Base-by-base conservation (phyloP, 2,888 invertebrate species). In the Rotaria macrura region DNA sequence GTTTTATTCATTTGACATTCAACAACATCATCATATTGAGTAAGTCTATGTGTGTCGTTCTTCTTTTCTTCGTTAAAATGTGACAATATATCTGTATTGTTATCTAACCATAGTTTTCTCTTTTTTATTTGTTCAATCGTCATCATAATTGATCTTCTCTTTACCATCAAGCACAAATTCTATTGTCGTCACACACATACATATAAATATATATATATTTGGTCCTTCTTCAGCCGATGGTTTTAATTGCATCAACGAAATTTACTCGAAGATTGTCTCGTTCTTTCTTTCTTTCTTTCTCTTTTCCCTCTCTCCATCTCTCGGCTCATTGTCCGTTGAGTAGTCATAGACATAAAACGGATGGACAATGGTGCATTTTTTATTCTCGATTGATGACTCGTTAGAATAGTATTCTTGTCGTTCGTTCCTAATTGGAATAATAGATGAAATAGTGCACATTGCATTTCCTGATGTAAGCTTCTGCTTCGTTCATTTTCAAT, bases 181-280 rank as follows among this genome's bases (percentile, higher is more conserved):
- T 65, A 65, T 65, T 65, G 65, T 65, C 65, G 65, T 65, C 65
- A 65, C 65, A 65, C 65, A 65, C 65, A 55, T 6, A 55, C 17
- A 55, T 6, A 55, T n/a, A 65, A 34, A 55, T n/a, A 55, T 55
- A 55, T n/a, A 55, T n/a, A 65, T 65, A 65, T 65, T 14, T 65
- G 34, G 65, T 65, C 65, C 65, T 65, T 65, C 65, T 65, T 65
- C 65, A 65, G 65, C 65, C 65, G 65, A 79, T 79, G 74, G 74
- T 79, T 79, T 79, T 79, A 79, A 79, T 79, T 79, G 74, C 43
- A 79, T 79, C 40, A 79, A 79, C 74, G 74, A 79, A 79, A 79
- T 79, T 79, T 79, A 43, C 74, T 40, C 65, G 43, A 79, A 79
- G 74, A 79, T 79, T 79, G 74, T 79, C 74, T 79, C 43, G 74